phyloP scores from a whole-genome alignment of 1,140 invertebrate species.

The Anastatus disparis region DNA sequence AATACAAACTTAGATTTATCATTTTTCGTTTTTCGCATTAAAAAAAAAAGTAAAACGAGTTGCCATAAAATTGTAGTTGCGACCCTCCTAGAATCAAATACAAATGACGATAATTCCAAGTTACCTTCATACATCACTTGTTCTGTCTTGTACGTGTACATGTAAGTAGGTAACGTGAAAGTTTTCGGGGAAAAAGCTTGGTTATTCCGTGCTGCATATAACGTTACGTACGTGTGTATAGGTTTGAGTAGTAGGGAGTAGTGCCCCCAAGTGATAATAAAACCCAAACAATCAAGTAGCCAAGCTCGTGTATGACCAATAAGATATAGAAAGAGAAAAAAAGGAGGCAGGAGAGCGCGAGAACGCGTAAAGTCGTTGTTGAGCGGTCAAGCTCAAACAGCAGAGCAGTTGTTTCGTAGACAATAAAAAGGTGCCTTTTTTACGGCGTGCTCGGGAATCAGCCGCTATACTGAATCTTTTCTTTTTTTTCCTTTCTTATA shows the following conservation, averaged over 20 bases:
- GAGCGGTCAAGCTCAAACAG: background rate
- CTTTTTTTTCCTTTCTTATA: no score
- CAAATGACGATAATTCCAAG: slow-evolving; percentile 15
- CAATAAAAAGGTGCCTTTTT: slow-evolving; percentile 30
- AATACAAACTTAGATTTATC: no score
- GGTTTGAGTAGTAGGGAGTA: no score
- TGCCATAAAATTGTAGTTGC: background rate
- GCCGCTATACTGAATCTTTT: background rate
- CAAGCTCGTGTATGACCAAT: slow-evolving; percentile 14
- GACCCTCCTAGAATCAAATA: background rate
- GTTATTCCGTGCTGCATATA: background rate
- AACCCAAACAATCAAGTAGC: slow-evolving; percentile 22
- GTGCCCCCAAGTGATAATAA: slow-evolving; percentile 37
- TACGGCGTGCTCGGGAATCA: slow-evolving; percentile 12
- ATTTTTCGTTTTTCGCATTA: background rate
- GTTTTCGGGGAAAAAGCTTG: background rate
- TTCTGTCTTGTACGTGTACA: no score
- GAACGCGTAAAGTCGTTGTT: background rate
- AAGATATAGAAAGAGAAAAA: background rate
- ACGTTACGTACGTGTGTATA: no score
- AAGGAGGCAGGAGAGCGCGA: background rate
- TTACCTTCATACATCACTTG: no score
- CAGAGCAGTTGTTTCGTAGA: slow-evolving; percentile 9
- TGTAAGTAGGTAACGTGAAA: no score
- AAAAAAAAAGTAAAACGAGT: no score